Percentiles rank a stretch among this genome's conserved stretches.
Evolutionary conservation across 2,888 invertebrate species (phyloP).

Genomic region (Schizaphis graminum): DNA sequence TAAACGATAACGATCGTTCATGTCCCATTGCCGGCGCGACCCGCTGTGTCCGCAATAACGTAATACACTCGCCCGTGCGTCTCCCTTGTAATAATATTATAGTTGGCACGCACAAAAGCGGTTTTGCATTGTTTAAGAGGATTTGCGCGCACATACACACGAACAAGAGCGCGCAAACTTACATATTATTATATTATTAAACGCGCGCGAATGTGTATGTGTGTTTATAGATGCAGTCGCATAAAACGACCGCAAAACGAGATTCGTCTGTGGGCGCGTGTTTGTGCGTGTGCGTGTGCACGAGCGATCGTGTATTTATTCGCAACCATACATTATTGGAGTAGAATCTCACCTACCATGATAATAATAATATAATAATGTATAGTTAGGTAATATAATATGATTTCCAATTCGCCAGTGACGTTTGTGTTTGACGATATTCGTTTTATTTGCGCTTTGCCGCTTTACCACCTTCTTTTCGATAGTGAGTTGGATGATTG

Average conservation of each 20-base stretch:
- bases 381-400: neutral
- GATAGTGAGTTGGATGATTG: neutral
- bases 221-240: neutral
- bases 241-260: constrained; percentile 46
- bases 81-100: constrained; percentile 51
- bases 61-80: constrained; percentile 49
- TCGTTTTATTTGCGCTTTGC: no score
- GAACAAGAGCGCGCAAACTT: neutral
- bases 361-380: neutral
- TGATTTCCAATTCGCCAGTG: neutral
- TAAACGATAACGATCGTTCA: constrained; percentile 65
- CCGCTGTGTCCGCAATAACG: constrained; percentile 61
- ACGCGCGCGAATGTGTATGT: neutral
- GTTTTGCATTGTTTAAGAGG: constrained; percentile 63
- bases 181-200: constrained; percentile 17
- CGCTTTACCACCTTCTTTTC: no score
- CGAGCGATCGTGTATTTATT: constrained; percentile 6
- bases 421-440: neutral
- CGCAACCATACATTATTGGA: constrained; percentile 37
- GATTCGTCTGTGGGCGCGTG: constrained; percentile 21
- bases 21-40: constrained; percentile 62
- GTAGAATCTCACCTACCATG: constrained; percentile 45
- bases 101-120: constrained; percentile 64
- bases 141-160: neutral
- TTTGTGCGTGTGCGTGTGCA: neutral